Conservation (phyloP, 2,113 vertebrate genomes). For the Cervus canadensis region DNA sequence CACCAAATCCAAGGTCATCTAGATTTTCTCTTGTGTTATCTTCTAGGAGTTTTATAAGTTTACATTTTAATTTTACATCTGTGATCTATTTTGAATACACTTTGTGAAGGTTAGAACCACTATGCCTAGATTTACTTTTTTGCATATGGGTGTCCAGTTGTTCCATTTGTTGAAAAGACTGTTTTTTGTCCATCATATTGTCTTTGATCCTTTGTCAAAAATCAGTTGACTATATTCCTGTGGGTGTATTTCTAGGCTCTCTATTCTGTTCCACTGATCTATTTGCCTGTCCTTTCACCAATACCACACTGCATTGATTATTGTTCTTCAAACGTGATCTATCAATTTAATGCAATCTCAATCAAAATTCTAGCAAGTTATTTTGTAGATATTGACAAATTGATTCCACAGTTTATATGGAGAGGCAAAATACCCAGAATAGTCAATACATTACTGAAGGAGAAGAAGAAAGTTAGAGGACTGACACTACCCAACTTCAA, state of each 20-base stretch:
- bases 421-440: not conserved
- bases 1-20: not conserved
- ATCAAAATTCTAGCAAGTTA: not conserved
- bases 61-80: not conserved
- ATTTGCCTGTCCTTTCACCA: not conserved
- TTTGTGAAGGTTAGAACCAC: not conserved
- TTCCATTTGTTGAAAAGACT: not conserved
- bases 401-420: not conserved
- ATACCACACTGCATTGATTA: not conserved
- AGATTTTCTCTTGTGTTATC: not conserved
- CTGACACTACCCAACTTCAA: not conserved
- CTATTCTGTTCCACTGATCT: not conserved
- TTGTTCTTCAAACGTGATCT: not conserved
- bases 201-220: not conserved
- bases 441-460: not conserved
- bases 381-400: not conserved
- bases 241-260: not conserved
- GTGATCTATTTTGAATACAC: not conserved
- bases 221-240: not conserved
- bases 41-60: not conserved
- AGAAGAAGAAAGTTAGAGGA: not conserved
- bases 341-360: not conserved
- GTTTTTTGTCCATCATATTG: not conserved
- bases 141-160: not conserved
- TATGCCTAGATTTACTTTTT: not conserved